phyloP scores from a whole-genome alignment of 2,113 vertebrate genomes.

The Burhinus oedicnemus region DNA sequence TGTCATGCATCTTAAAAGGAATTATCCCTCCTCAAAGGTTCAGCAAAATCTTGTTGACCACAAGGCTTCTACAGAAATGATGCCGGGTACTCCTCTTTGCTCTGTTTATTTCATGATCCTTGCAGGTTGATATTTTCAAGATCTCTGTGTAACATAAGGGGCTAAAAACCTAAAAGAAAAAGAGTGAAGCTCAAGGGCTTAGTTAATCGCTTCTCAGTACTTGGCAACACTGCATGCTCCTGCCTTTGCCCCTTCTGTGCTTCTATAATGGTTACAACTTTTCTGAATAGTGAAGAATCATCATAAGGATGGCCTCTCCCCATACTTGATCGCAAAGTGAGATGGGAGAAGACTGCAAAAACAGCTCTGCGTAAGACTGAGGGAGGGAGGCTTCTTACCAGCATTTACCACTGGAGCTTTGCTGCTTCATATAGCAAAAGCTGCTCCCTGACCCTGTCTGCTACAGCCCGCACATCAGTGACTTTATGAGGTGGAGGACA shows the following conservation, averaged over 20 bases:
- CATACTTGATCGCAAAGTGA: fast-evolving
- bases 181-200: neutral
- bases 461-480: fast-evolving
- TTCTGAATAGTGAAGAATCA: neutral
- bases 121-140: neutral
- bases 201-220: neutral
- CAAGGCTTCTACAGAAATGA: neutral
- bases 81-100: neutral
- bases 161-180: neutral
- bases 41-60: neutral
- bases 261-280: neutral
- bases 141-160: neutral
- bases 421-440: neutral
- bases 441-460: neutral
- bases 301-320: neutral
- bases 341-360: neutral
- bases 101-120: neutral
- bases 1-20: neutral
- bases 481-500: neutral
- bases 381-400: neutral
- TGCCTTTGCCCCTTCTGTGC: neutral
- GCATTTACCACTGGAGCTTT: neutral
- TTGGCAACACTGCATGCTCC: neutral
- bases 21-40: neutral
- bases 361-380: neutral